phyloP scores from a whole-genome alignment of 2,113 vertebrate genomes.

The Scomber colias region DNA sequence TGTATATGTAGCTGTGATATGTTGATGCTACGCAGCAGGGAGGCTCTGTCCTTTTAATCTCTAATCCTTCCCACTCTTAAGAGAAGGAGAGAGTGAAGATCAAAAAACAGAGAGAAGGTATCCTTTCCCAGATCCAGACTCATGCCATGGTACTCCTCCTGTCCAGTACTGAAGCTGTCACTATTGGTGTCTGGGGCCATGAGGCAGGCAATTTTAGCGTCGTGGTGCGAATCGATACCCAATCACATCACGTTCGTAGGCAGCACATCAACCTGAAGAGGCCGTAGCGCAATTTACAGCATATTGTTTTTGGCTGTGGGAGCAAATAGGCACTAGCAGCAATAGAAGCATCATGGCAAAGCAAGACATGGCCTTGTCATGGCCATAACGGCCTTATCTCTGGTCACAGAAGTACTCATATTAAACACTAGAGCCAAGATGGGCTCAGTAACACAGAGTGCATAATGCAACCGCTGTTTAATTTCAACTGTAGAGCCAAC shows the following conservation, averaged over 20 bases:
- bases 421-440: slow-evolving; percentile 60
- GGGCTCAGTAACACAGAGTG: slow-evolving; percentile 40
- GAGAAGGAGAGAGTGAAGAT: slow-evolving; percentile 66
- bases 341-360: slow-evolving; percentile 77
- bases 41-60: slow-evolving; percentile 63
- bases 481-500: slow-evolving; percentile 29
- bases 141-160: slow-evolving; percentile 68
- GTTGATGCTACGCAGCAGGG: slow-evolving; percentile 47
- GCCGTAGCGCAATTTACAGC: slow-evolving; percentile 83
- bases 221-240: slow-evolving; percentile 88
- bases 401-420: slow-evolving; percentile 70
- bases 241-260: slow-evolving; percentile 85
- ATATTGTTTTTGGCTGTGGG: slow-evolving; percentile 85
- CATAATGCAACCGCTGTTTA: slow-evolving; percentile 50
- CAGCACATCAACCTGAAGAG: slow-evolving; percentile 81
- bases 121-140: slow-evolving; percentile 61
- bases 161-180: slow-evolving; percentile 85
- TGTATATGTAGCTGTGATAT: slow-evolving; percentile 53
- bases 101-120: slow-evolving; percentile 68
- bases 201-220: slow-evolving; percentile 88
- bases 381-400: slow-evolving; percentile 74
- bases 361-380: slow-evolving; percentile 80
- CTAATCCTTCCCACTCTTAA: slow-evolving; percentile 57
- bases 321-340: slow-evolving; percentile 78
- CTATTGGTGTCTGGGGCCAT: slow-evolving; percentile 83